phyloP scores from a whole-genome alignment of 2,797 vertebrate genomes.

The Carduelis carduelis region DNA sequence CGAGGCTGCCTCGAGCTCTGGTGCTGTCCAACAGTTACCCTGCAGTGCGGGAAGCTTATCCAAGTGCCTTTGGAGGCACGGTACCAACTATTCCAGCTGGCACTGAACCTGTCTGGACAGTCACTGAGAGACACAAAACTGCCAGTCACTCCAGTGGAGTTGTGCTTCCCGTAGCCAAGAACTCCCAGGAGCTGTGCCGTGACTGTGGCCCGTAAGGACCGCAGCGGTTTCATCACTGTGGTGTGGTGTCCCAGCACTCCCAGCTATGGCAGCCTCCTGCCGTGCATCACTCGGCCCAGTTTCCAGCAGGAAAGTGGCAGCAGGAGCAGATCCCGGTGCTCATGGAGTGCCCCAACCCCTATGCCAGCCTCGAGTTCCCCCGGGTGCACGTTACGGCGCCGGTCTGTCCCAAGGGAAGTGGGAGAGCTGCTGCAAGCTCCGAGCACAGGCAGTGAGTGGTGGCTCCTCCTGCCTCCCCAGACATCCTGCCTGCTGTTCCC shows the following conservation, averaged over 20 bases:
- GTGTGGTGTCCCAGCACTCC: accelerated
- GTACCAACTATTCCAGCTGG: neutral
- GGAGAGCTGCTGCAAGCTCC: neutral
- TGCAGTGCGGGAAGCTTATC: neutral
- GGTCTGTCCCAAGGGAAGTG: accelerated
- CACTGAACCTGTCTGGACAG: neutral
- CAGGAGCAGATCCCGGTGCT: accelerated
- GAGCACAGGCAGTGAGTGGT: accelerated
- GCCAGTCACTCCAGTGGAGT: accelerated
- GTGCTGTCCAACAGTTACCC: neutral
- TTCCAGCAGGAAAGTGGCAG: neutral
- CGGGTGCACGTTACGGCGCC: accelerated
- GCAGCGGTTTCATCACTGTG: accelerated
- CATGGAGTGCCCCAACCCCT: accelerated
- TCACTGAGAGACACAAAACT: accelerated
- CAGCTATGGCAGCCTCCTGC: accelerated
- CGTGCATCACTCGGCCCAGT: accelerated
- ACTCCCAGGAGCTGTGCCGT: accelerated
- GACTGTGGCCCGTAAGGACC: accelerated
- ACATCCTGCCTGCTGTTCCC: neutral
- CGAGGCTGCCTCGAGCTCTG: neutral
- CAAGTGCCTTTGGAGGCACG: neutral
- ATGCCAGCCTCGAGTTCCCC: neutral
- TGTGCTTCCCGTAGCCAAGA: accelerated
- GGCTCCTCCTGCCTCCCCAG: neutral